phyloP scores from a whole-genome alignment of 2,797 vertebrate species.

The Tinamus major region DNA sequence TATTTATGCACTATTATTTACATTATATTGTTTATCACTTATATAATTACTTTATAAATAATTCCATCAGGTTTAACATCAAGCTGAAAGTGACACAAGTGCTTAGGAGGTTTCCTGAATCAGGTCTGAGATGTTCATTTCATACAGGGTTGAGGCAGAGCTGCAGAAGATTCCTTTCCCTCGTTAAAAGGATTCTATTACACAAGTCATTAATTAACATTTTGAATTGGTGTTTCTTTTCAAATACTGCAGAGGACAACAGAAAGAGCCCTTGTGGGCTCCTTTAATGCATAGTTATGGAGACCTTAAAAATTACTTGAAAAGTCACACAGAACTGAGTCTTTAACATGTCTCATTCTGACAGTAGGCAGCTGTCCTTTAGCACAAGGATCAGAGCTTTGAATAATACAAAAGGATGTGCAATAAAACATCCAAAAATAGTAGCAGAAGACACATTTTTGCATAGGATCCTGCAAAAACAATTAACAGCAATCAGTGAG shows the following conservation, averaged over 20 bases:
- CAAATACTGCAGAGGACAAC: not conserved
- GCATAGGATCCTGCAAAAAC: not conserved
- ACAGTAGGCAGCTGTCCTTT: not conserved
- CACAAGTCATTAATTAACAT: not conserved
- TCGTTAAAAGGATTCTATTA: not conserved
- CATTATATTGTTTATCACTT: not conserved
- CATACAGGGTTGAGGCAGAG: not conserved
- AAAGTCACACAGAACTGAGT: not conserved
- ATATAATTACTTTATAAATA: not conserved
- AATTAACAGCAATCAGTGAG: not conserved
- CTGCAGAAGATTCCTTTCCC: not conserved
- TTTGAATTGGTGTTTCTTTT: not conserved
- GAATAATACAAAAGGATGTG: not conserved
- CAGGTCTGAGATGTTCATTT: accelerated
- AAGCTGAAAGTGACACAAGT: not conserved
- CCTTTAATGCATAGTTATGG: not conserved
- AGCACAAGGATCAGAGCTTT: not conserved
- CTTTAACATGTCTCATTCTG: not conserved
- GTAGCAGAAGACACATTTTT: not conserved
- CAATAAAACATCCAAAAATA: not conserved
- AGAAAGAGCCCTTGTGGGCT: not conserved
- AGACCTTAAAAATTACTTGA: not conserved
- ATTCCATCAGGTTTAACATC: not conserved
- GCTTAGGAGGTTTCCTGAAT: not conserved
- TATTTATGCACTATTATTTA: not conserved